Conservation (phyloP, 2,797 vertebrate genomes). For the Hylomyscus alleni region DNA sequence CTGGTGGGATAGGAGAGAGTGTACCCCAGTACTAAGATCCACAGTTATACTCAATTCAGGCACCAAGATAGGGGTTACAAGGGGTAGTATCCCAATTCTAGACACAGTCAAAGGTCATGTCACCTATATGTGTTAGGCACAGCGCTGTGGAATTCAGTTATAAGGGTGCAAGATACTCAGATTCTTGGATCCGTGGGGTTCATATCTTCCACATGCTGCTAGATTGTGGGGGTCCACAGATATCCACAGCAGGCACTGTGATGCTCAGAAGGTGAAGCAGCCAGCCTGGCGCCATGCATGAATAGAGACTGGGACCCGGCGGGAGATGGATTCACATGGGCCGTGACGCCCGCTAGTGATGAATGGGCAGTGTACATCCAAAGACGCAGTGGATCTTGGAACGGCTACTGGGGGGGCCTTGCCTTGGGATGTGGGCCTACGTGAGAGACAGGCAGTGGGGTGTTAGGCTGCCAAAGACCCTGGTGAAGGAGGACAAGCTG, state of each 20-base stretch:
- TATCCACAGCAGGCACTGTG: neutral
- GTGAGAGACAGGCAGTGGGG: neutral
- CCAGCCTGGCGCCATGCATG: neutral
- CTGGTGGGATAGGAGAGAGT: fast-evolving
- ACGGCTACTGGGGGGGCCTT: neutral
- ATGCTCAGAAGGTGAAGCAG: neutral
- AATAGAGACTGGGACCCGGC: neutral
- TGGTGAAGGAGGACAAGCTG: neutral
- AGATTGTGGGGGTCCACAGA: neutral
- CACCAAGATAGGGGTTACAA: fast-evolving
- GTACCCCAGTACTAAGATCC: neutral
- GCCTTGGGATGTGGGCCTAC: no score
- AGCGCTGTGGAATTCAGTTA: fast-evolving
- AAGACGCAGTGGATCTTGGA: neutral
- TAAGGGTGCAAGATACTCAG: fast-evolving
- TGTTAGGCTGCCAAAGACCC: neutral
- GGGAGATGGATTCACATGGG: neutral
- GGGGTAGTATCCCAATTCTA: fast-evolving
- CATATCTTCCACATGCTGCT: neutral
- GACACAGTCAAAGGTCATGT: fast-evolving
- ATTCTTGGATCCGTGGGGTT: neutral
- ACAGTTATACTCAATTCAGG: fast-evolving
- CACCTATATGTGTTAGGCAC: fast-evolving
- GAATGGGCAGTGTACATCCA: neutral
- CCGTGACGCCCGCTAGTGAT: no score